phyloP scores from a whole-genome alignment of 2,113 vertebrate species.

The Trogon melanurus region DNA sequence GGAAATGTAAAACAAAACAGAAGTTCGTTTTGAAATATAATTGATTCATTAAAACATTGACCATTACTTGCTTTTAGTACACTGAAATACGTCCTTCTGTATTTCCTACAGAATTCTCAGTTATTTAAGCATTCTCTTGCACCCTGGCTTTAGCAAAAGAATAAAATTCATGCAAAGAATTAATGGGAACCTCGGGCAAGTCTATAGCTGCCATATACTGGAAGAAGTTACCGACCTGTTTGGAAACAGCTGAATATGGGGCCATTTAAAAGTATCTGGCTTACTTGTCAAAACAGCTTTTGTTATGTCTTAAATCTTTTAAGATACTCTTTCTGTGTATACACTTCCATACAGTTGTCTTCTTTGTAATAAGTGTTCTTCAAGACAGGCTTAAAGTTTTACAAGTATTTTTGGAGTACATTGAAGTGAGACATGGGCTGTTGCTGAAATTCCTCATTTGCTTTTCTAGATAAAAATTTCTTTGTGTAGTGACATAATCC shows the following conservation, averaged over 20 bases:
- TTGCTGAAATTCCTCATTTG: background rate
- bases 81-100: background rate
- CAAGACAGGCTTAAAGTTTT: background rate
- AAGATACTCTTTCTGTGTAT: background rate
- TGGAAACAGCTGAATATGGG: background rate
- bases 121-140: background rate
- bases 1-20: constrained; percentile 59
- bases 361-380: background rate
- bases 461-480: background rate
- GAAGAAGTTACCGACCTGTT: background rate
- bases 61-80: background rate
- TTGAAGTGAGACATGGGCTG: background rate
- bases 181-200: background rate
- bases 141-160: background rate
- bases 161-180: background rate
- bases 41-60: constrained; percentile 48
- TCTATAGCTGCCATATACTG: background rate
- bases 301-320: background rate
- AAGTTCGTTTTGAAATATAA: constrained; percentile 37
- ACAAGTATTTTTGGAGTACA: background rate
- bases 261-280: background rate
- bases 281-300: background rate
- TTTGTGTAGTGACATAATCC: background rate
- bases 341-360: background rate
- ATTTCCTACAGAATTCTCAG: background rate